These are phyloP conservation scores for Chelonia mydas DNA, from an alignment of 2,797 vertebrate species.

Conservation along the genomic window DNA sequence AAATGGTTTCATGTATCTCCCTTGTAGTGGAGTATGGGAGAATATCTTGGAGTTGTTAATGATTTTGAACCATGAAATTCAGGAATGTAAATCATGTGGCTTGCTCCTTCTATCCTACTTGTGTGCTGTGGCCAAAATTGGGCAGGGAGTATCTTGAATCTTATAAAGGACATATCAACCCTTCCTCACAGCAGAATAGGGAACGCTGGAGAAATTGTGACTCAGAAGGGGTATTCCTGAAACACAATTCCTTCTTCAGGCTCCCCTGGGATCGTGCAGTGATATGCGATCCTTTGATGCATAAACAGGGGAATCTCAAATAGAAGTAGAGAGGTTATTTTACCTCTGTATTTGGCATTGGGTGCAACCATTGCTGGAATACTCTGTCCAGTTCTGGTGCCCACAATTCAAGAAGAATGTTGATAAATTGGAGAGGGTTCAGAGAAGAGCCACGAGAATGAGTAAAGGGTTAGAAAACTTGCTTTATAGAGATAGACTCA, in stretches of 20 bases:
- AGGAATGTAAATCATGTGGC: neutral
- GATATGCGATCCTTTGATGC: neutral
- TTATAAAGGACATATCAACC: neutral
- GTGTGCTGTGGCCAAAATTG: neutral
- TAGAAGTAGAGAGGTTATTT: neutral
- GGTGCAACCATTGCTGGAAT: neutral
- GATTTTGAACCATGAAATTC: neutral
- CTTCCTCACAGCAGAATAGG: neutral
- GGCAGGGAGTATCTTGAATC: neutral
- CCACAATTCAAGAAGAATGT: neutral
- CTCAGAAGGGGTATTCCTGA: neutral
- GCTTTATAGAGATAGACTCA: neutral
- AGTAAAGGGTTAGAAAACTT: neutral
- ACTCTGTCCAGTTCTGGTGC: neutral
- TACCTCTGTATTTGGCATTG: neutral
- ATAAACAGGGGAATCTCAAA: neutral
- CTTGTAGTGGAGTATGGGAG: neutral
- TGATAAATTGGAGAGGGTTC: neutral
- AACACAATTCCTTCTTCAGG: neutral
- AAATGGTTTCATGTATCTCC: neutral
- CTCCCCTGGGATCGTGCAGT: neutral
- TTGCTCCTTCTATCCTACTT: neutral
- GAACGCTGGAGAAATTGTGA: neutral
- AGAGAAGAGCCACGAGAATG: neutral
- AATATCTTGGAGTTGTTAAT: neutral